Evolutionary conservation across 2,797 vertebrate species (phyloP).

Genomic region (Semaprochilodus insignis): DNA sequence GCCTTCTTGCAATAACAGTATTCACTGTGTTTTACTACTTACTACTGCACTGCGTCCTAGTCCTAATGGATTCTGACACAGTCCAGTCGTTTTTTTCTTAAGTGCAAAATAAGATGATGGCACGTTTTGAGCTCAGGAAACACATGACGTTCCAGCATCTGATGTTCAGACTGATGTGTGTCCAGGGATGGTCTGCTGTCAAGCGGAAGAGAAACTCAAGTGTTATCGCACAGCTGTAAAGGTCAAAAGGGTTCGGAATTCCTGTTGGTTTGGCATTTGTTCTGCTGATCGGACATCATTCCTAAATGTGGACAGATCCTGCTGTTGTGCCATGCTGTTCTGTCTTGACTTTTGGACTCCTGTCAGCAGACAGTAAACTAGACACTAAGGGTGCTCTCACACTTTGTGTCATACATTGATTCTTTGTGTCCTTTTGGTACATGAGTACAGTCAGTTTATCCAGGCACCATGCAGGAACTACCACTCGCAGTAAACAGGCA

Average conservation of each 20-base stretch:
- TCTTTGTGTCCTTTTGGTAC: background rate
- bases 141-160: background rate
- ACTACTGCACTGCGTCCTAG: no score
- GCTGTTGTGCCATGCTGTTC: background rate
- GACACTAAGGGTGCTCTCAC: background rate
- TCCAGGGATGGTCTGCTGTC: background rate
- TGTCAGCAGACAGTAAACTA: background rate
- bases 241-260: background rate
- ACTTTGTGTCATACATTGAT: background rate
- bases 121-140: background rate
- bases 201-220: background rate
- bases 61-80: background rate
- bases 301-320: no score
- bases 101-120: background rate
- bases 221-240: background rate
- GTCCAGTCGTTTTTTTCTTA: background rate
- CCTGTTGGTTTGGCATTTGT: background rate
- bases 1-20: background rate
- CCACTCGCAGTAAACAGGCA: background rate
- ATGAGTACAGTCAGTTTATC: background rate
- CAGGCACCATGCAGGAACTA: background rate
- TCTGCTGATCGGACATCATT: background rate
- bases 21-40: background rate
- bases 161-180: background rate
- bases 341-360: background rate